Evolutionary conservation across 2,888 invertebrate genomes (phyloP).

Genomic region (Napeogenes inachia): DNA sequence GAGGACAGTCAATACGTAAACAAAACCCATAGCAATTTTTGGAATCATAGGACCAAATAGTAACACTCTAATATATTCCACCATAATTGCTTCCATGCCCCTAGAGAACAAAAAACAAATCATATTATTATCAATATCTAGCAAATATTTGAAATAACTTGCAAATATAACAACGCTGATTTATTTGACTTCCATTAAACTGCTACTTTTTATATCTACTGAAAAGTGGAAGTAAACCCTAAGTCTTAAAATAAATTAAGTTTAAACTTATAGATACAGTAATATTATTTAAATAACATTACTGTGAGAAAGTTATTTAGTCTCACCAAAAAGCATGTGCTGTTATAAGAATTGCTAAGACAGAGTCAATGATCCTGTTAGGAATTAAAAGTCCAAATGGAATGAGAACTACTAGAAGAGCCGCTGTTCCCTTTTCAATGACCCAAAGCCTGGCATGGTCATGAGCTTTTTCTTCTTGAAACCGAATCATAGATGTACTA

Average conservation of each 20-base stretch:
- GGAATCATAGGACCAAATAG: conserved; percentile 68
- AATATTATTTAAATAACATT: no score
- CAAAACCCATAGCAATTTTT: conserved; percentile 79
- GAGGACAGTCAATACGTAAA: conserved; percentile 75
- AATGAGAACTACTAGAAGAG: conserved; percentile 17
- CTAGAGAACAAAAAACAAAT: conserved; percentile 31
- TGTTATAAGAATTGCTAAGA: conserved; percentile 26
- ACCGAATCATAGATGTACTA: conserved; percentile 15
- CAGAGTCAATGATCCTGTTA: conserved; percentile 20
- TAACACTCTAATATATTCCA: conserved; percentile 37
- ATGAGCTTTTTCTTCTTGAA: conserved; percentile 25
- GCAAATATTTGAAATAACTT: neutral
- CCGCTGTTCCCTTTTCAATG: conserved; percentile 25
- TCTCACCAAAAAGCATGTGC: conserved; percentile 26
- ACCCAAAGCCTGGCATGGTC: conserved; percentile 27
- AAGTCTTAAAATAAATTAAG: no score
- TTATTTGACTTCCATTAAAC: no score
- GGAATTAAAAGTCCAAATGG: conserved; percentile 25
- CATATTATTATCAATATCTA: neutral
- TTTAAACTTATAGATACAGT: no score
- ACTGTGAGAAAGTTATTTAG: neutral
- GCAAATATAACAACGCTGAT: no score
- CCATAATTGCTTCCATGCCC: conserved; percentile 34
- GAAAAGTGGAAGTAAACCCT: no score
- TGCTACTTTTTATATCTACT: no score